Evolutionary conservation across 2,113 vertebrate genomes (phyloP).

Genomic region (Plectropomus leopardus): DNA sequence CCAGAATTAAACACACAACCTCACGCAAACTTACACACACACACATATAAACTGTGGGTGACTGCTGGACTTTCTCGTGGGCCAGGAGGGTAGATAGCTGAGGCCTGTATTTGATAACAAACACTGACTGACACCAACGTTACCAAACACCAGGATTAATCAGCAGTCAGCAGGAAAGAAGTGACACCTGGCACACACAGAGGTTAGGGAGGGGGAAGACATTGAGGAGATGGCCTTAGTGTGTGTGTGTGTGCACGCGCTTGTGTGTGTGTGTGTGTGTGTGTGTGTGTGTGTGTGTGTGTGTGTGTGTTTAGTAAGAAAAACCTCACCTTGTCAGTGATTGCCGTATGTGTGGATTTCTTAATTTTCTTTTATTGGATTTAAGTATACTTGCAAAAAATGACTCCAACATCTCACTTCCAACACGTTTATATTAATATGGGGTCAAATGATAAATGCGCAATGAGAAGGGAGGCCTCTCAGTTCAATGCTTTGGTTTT

Average conservation of each 20-base stretch:
- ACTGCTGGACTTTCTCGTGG: slow-evolving; percentile 52
- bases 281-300: no score
- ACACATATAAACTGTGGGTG: not conserved
- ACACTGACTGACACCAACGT: slow-evolving; percentile 43
- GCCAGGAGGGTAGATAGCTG: slow-evolving; percentile 13
- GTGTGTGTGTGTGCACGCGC: not conserved
- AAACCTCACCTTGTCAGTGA: no score
- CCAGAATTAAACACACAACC: slow-evolving; percentile 29
- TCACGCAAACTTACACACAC: not conserved
- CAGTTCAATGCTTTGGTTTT: not conserved
- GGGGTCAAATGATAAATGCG: no score
- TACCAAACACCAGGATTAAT: slow-evolving; percentile 56
- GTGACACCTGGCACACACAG: slow-evolving; percentile 47
- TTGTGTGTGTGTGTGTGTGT: not conserved
- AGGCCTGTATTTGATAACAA: slow-evolving; percentile 61
- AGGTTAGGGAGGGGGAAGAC: not conserved
- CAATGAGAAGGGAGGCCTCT: not conserved
- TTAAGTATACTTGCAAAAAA: not conserved
- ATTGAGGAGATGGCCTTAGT: not conserved
- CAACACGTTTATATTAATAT: not conserved
- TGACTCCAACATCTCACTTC: not conserved
- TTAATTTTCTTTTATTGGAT: not conserved
- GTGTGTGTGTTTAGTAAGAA: no score
- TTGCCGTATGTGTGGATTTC: not conserved
- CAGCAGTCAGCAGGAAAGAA: slow-evolving; percentile 21